Percentiles rank a stretch among this genome's conserved stretches.
Conservation (phyloP, 2,113 vertebrate species). For the rat (Rattus norvegicus) region DNA sequence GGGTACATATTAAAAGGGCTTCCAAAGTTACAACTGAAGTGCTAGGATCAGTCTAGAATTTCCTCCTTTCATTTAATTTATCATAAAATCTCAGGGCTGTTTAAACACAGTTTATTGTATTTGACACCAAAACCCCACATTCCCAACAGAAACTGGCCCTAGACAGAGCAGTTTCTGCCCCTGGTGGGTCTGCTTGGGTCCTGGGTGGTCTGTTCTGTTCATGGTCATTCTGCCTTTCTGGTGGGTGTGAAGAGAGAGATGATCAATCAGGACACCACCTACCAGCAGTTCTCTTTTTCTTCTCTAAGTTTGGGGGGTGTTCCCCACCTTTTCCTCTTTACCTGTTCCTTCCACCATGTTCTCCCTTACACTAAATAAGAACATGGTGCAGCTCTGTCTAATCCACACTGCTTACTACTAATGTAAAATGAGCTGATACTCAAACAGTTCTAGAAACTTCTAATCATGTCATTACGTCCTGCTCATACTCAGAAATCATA, state of each 20-base stretch:
- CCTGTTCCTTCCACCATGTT: neutral
- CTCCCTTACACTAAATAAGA: neutral
- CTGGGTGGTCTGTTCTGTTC: neutral
- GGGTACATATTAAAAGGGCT: neutral
- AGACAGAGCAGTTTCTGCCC: neutral
- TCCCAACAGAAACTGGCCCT: conserved; percentile 33
- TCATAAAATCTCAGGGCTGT: neutral
- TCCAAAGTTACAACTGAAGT: conserved; percentile 14
- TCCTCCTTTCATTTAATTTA: conserved; percentile 53
- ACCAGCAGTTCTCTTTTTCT: neutral
- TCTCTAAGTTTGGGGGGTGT: neutral
- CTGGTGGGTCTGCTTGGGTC: neutral
- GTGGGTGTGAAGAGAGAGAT: neutral
- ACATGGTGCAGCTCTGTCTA: neutral
- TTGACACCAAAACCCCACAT: conserved; percentile 47
- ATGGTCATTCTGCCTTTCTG: neutral
- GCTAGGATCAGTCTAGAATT: conserved; percentile 50
- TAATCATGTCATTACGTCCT: neutral
- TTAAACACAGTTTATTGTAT: conserved; percentile 7
- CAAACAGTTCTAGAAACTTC: neutral
- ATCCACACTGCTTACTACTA: neutral
- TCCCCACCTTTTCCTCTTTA: neutral
- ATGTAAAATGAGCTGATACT: neutral
- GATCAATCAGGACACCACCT: too few species aligned
- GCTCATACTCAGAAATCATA: neutral